Base-by-base conservation (phyloP, 1,140 invertebrate species). In the Alviniconcha marisindica region DNA sequence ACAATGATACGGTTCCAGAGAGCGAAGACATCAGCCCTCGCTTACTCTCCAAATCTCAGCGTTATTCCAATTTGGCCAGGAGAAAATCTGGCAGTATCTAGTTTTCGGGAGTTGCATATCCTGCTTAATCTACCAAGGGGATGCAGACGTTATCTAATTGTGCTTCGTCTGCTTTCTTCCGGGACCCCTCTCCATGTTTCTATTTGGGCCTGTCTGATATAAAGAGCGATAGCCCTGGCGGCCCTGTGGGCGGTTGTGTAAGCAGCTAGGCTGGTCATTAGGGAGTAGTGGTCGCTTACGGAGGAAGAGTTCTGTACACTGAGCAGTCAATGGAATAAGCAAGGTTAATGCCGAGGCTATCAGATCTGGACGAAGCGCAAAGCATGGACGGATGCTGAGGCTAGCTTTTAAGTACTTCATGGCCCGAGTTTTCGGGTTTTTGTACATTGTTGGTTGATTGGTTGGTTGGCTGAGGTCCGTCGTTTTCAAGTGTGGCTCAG, bases 121-220 rank as follows among this genome's bases (percentile, higher is more conserved):
- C 71, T 42, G 71, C 71, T 73, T 73, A 73, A 73, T 73, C 71
- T 73, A 21, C 15, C 71, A 3, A 71, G 71, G 71, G 71, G 71
- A 73, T 73, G 71, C 71, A 74, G 7, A 42, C 71, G 33, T 74
- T 74, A 74, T 74, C 71, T 36, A 40, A 74, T 74, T 74, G 36
- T 10, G 36, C 71, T 74, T 74, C 38, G 71, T 44, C 42, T 74
- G 71, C 71, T 74, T 74, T 66, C 63, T 74, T 74, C 71, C 38
- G 42, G 71, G 38, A 14, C 36, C 10, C 28, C 33, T 36, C 28
- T 31, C 71, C 71, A 74, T 44, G 71, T 74, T 40, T 40, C 71
- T 42, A 74, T 74, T 74, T 42, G 66, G 71, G 38, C 42, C 71
- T 21, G 42, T 38, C 71, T 42, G 71, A 74, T 74, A 66, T 66